Evolutionary conservation across 2,113 vertebrate genomes (phyloP).

Genomic region (Trinectes maculatus): DNA sequence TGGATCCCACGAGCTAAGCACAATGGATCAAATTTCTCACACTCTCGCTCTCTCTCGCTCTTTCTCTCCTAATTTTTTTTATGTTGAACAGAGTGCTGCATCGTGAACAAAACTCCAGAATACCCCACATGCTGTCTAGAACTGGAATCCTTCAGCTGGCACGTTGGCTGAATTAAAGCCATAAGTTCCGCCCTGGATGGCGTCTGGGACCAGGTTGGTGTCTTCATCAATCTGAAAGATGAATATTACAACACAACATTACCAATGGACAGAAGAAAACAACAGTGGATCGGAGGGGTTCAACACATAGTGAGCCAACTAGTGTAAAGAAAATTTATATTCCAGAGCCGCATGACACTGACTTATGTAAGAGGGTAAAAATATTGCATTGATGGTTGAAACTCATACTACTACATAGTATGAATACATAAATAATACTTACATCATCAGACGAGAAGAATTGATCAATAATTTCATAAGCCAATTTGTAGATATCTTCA

Average conservation of each 20-base stretch:
- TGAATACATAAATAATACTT: slow-evolving; percentile 78
- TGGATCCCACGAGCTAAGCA: slow-evolving; percentile 99
- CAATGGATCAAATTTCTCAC: slow-evolving; percentile 99
- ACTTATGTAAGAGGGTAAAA: background rate
- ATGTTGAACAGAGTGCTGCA: slow-evolving; percentile 97
- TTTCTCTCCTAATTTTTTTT: slow-evolving; percentile 83
- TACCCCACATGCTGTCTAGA: slow-evolving; percentile 88
- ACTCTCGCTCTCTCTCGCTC: slow-evolving; percentile 81
- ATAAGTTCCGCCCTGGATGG: slow-evolving; percentile 97
- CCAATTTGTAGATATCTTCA: slow-evolving; percentile 99
- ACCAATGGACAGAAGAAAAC: background rate
- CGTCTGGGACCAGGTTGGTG: slow-evolving; percentile 96
- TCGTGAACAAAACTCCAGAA: slow-evolving; percentile 92
- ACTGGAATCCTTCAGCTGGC: slow-evolving; percentile 99
- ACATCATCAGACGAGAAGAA: slow-evolving; percentile 99
- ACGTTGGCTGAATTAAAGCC: slow-evolving; percentile 99
- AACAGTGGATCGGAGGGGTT: background rate
- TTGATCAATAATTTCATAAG: slow-evolving; percentile 99
- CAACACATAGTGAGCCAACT: background rate
- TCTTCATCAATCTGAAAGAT: slow-evolving; percentile 94
- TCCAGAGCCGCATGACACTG: background rate
- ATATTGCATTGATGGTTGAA: no score
- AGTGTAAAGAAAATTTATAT: background rate
- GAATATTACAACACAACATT: background rate
- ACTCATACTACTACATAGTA: no score